Conservation (phyloP, 2,113 vertebrate species). For the Emydocephalus ijimae region DNA sequence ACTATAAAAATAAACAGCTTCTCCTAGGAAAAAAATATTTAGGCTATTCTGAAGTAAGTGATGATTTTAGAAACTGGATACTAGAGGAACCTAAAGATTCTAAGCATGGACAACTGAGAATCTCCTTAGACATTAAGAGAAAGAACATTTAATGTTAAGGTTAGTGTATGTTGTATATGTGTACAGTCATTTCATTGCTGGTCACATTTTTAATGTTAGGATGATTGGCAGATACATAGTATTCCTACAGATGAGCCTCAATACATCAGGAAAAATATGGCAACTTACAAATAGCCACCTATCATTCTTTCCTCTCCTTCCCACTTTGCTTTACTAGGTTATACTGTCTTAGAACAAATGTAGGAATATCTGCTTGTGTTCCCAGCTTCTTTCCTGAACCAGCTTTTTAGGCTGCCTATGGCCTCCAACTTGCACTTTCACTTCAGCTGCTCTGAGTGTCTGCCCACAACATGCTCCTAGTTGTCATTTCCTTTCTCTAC, state of each 20-base stretch:
- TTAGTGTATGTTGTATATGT: not conserved
- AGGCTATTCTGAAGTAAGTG: too few species aligned
- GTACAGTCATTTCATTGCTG: not conserved
- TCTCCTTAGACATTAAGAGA: not conserved
- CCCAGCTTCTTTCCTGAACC: not conserved
- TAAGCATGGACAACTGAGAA: too few species aligned
- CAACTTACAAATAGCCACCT: not conserved
- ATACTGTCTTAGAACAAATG: not conserved
- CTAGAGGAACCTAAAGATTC: too few species aligned
- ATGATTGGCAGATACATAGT: not conserved
- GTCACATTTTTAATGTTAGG: not conserved
- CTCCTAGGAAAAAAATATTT: too few species aligned
- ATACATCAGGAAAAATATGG: not conserved
- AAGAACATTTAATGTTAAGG: not conserved
- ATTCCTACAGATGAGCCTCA: not conserved
- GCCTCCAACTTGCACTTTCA: constrained; percentile 3
- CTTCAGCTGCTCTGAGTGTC: constrained; percentile 1
- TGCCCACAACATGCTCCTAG: not conserved
- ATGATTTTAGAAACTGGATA: too few species aligned
- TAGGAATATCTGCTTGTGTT: not conserved
- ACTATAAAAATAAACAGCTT: too few species aligned
- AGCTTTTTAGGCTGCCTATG: not conserved
- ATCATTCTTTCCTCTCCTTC: not conserved
- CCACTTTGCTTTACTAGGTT: not conserved
- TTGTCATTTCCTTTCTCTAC: constrained; percentile 13